Conservation (phyloP, 2,888 invertebrate species). For the Hololepta plana region DNA sequence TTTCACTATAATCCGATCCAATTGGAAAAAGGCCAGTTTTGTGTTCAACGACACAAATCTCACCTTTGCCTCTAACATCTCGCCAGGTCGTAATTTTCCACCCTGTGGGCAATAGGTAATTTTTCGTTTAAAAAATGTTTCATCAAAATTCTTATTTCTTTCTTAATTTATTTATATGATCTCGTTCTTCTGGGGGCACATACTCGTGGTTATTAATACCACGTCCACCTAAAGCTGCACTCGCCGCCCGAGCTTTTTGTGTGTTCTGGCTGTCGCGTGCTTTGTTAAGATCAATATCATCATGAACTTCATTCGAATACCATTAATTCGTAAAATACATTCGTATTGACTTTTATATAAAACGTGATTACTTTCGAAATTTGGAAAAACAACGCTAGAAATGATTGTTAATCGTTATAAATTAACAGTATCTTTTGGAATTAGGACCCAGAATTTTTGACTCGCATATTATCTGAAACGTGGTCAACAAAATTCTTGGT, state of each 20-base stretch:
- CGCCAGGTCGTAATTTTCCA: slow-evolving; percentile 62
- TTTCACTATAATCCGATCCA: slow-evolving; percentile 8
- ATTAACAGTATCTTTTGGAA: too few relatives aligned
- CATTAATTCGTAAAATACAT: too few relatives aligned
- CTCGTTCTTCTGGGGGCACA: too few relatives aligned
- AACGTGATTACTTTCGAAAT: too few relatives aligned
- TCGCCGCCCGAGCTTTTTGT: slow-evolving; percentile 7
- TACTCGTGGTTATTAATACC: slow-evolving; percentile 10
- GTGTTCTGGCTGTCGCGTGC: slow-evolving; percentile 8
- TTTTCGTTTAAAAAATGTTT: slow-evolving; percentile 10
- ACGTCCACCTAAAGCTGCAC: slow-evolving; percentile 9
- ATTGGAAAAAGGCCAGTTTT: slow-evolving; percentile 24
- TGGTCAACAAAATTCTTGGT: too few relatives aligned
- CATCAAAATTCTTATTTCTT: too few relatives aligned
- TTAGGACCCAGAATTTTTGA: too few relatives aligned
- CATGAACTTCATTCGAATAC: too few relatives aligned
- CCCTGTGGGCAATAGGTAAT: slow-evolving; percentile 37
- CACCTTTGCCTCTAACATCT: slow-evolving; percentile 60
- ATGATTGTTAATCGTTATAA: slow-evolving; percentile 1
- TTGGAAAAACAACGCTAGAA: slow-evolving; percentile 1
- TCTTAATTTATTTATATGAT: too few relatives aligned
- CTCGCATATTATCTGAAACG: too few relatives aligned
- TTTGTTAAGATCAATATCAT: too few relatives aligned
- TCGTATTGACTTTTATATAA: too few relatives aligned
- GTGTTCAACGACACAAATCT: slow-evolving; percentile 38